Conservation (phyloP, 2,113 vertebrate species). For the Tautogolabrus adspersus region DNA sequence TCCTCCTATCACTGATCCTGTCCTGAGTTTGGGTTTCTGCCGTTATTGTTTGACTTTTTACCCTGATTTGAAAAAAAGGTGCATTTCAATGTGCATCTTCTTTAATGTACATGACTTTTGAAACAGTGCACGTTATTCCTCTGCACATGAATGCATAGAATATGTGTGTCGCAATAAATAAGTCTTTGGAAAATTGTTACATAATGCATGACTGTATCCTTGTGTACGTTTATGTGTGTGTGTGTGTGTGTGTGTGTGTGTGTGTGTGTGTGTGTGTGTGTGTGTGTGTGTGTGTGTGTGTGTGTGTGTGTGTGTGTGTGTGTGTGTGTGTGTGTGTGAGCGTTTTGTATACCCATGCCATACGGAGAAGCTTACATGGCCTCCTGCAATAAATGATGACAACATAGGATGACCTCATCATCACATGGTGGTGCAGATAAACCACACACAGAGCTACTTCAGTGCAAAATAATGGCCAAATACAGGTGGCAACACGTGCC, state of each 20-base stretch:
- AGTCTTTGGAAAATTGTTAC: background rate
- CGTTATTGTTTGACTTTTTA: no score
- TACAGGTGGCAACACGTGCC: background rate
- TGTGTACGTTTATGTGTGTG: background rate
- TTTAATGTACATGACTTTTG: no score
- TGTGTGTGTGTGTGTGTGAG: background rate
- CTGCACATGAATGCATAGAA: no score
- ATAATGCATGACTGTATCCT: background rate
- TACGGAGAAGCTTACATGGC: slow-evolving; percentile 25
- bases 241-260: background rate
- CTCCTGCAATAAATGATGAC: slow-evolving; percentile 20
- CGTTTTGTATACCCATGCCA: slow-evolving; percentile 1
- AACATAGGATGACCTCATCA: slow-evolving; percentile 36
- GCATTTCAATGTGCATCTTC: no score
- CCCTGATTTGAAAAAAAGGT: no score
- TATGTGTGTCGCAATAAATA: no score
- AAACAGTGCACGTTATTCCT: no score
- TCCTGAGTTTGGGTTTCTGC: background rate
- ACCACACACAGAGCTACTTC: background rate
- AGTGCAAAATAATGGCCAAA: slow-evolving; percentile 9
- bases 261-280: background rate
- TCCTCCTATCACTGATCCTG: background rate
- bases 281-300: no score
- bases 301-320: background rate
- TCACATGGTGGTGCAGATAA: slow-evolving; percentile 27